These are phyloP conservation scores for Poliocrania exsul DNA, from an alignment of 2,797 vertebrate genomes.

Conservation along the genomic window DNA sequence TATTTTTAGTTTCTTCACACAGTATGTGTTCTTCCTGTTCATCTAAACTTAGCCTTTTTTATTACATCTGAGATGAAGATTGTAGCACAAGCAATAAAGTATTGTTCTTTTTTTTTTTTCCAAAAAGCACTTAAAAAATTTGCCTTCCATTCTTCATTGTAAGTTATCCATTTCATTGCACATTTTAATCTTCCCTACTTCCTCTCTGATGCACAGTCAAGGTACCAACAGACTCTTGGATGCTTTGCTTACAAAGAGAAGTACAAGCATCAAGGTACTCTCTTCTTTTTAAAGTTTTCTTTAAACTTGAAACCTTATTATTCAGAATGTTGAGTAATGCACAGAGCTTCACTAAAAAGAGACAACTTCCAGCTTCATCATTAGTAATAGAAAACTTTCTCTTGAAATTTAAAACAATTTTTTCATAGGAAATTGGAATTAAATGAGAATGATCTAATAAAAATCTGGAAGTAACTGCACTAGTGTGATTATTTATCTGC, in stretches of 20 bases:
- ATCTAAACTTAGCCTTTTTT: not conserved
- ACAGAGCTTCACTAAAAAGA: not conserved
- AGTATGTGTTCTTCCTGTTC: not conserved
- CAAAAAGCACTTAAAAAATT: not conserved
- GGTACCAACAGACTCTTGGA: not conserved
- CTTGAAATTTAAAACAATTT: not conserved
- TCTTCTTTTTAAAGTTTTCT: not conserved
- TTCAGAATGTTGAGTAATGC: not conserved
- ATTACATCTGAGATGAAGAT: not conserved
- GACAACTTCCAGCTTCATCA: not conserved
- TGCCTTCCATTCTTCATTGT: not conserved
- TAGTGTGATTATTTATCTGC: not conserved
- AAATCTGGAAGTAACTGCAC: not conserved
- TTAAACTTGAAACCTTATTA: not conserved
- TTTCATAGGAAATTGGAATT: not conserved
- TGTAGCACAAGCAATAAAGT: not conserved
- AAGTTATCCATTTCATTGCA: not conserved
- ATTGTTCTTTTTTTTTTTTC: not conserved
- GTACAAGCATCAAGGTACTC: not conserved
- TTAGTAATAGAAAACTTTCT: not conserved
- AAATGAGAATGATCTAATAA: not conserved
- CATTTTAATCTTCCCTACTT: not conserved
- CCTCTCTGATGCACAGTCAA: not conserved
- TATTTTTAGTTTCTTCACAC: not conserved
- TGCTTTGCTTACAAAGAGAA: not conserved